Conservation (phyloP, 2,797 vertebrate genomes). For the Schizopygopsis pylzovi region DNA sequence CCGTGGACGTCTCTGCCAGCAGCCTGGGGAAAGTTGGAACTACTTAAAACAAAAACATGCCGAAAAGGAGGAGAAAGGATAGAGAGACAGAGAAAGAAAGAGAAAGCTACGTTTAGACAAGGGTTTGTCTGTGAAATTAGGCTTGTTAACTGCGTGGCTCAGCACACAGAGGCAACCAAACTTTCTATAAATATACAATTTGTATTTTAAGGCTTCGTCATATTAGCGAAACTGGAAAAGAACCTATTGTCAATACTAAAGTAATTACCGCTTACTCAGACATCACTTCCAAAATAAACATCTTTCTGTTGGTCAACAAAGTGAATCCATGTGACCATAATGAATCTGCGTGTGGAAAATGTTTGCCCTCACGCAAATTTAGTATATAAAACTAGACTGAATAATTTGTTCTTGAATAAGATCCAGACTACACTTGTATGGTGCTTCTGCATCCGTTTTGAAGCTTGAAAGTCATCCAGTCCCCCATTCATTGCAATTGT, state of each 20-base stretch:
- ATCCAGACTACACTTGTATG: background rate
- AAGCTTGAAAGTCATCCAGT: background rate
- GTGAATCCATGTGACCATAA: background rate
- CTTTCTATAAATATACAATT: constrained; percentile 17
- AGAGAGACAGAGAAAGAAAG: constrained; percentile 41
- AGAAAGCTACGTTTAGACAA: constrained; percentile 51
- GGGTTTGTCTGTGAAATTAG: constrained; percentile 54
- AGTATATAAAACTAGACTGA: background rate
- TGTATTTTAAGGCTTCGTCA: background rate
- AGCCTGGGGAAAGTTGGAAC: constrained; percentile 29
- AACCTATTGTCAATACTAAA: background rate
- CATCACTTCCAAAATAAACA: background rate
- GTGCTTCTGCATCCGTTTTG: background rate
- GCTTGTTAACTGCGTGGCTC: constrained; percentile 56
- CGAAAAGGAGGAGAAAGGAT: background rate
- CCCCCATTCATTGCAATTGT: background rate
- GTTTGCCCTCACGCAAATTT: background rate
- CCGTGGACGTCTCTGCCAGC: constrained; percentile 18
- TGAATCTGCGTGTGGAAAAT: background rate
- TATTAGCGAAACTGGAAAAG: background rate
- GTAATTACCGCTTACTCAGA: background rate
- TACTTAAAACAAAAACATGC: constrained; percentile 13
- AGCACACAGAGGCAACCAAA: constrained; percentile 30
- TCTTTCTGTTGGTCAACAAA: background rate
- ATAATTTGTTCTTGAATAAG: background rate